These are phyloP conservation scores for Pegea sp. DNA, from an alignment of 23 tunicate genomes.

Conservation along the genomic window DNA sequence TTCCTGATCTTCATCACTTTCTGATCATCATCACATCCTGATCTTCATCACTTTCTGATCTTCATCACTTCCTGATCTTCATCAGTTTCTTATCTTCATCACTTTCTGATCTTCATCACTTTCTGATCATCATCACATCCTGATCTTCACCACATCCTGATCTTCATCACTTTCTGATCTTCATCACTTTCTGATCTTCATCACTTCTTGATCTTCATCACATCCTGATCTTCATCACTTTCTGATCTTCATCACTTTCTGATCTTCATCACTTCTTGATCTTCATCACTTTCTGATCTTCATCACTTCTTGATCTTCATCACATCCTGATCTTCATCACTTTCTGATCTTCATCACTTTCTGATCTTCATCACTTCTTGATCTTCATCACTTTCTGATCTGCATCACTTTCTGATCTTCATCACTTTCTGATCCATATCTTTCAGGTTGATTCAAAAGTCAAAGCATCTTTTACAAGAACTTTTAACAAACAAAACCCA, in stretches of 20 bases:
- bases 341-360: no score
- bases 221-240: no score
- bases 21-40: neutral
- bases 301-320: no score
- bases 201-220: no score
- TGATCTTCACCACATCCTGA: neutral
- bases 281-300: neutral
- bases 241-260: neutral
- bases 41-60: neutral
- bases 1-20: neutral
- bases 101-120: no score
- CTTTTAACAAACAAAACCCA: slow-evolving; percentile 48
- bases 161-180: neutral
- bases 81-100: no score
- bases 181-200: no score
- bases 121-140: neutral
- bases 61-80: no score
- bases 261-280: neutral
- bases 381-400: neutral
- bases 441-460: slow-evolving; percentile 77
- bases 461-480: slow-evolving; percentile 64
- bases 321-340: no score
- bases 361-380: neutral
- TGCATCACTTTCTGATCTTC: neutral
- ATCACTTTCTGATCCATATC: neutral